Percentiles rank a stretch among this genome's conserved stretches.
phyloP scores from a whole-genome alignment of 2,888 invertebrate species.

The Agriotes lineatus region DNA sequence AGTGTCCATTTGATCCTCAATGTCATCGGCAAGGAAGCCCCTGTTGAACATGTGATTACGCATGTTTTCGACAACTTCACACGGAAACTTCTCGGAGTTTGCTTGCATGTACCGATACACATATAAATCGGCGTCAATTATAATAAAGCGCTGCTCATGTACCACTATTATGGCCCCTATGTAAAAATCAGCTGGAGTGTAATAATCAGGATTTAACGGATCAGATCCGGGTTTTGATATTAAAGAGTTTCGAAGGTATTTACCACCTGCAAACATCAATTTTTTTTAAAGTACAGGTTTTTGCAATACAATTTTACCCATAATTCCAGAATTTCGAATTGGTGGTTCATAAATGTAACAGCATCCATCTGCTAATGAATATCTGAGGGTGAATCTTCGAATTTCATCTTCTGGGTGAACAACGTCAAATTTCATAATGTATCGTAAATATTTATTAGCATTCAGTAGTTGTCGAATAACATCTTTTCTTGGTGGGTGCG shows the following conservation, averaged over 20 bases:
- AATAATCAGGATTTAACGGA: slow-evolving; percentile 80
- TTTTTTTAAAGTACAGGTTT: too few relatives aligned
- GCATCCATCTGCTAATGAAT: slow-evolving; percentile 81
- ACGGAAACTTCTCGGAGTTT: slow-evolving; percentile 79
- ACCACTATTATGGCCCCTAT: slow-evolving; percentile 81
- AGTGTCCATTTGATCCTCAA: slow-evolving; percentile 63
- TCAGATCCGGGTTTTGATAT: slow-evolving; percentile 78
- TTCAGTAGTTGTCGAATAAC: slow-evolving; percentile 81
- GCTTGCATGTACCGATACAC: slow-evolving; percentile 83
- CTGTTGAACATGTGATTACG: slow-evolving; percentile 76
- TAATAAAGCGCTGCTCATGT: slow-evolving; percentile 81
- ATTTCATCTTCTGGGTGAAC: slow-evolving; percentile 83
- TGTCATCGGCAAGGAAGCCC: slow-evolving; percentile 73
- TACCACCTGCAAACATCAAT: slow-evolving; percentile 76
- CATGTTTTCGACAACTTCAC: slow-evolving; percentile 75
- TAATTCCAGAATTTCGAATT: slow-evolving; percentile 80
- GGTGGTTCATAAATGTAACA: slow-evolving; percentile 81
- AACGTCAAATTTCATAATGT: slow-evolving; percentile 81
- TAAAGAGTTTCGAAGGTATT: slow-evolving; percentile 77
- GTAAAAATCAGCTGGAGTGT: slow-evolving; percentile 82
- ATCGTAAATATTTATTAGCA: slow-evolving; percentile 72
- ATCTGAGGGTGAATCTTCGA: slow-evolving; percentile 81
- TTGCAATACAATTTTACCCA: slow-evolving; percentile 55
- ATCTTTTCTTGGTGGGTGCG: slow-evolving; percentile 81
- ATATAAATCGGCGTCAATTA: slow-evolving; percentile 81